Evolutionary conservation across 2,797 vertebrate genomes (phyloP).

Genomic region (Silurus aristotelis): DNA sequence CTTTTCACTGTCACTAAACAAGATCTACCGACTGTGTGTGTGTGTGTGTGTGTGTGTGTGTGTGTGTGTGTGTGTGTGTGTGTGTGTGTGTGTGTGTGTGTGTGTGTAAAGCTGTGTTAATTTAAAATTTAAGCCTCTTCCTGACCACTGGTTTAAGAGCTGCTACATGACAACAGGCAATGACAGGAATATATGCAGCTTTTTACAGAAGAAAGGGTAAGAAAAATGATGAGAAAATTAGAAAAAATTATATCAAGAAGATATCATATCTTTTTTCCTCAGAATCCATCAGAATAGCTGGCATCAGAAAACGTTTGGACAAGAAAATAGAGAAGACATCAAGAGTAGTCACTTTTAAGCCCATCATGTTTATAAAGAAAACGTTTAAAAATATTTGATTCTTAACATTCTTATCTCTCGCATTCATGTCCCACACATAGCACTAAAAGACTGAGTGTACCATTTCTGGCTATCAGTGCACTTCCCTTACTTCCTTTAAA

Average conservation of each 20-base stretch:
- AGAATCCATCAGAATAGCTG: not conserved
- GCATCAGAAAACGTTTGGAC: not conserved
- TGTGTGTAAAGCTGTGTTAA: slow-evolving; percentile 35
- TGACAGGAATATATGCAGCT: slow-evolving; percentile 63
- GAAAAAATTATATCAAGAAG: not conserved
- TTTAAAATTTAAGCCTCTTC: slow-evolving; percentile 49
- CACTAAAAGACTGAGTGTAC: slow-evolving; percentile 40
- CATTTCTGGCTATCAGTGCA: slow-evolving; percentile 57
- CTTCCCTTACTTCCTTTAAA: slow-evolving; percentile 67
- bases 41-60: slow-evolving; percentile 20
- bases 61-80: slow-evolving; percentile 34
- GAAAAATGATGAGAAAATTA: not conserved
- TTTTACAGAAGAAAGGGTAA: slow-evolving; percentile 29
- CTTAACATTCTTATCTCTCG: slow-evolving; percentile 59
- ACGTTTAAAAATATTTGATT: slow-evolving; percentile 53
- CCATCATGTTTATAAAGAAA: slow-evolving; percentile 60
- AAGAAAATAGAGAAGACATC: not conserved
- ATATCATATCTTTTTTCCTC: not conserved
- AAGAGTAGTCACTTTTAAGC: not conserved
- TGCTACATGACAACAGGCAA: slow-evolving; percentile 56
- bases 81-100: slow-evolving; percentile 3
- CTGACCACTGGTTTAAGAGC: slow-evolving; percentile 62
- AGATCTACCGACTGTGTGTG: slow-evolving; percentile 48
- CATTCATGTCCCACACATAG: slow-evolving; percentile 44
- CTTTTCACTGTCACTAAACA: slow-evolving; percentile 52